These are phyloP conservation scores for Saturnia japonica DNA, from an alignment of 2,888 invertebrate genomes.

Conservation along the genomic window DNA sequence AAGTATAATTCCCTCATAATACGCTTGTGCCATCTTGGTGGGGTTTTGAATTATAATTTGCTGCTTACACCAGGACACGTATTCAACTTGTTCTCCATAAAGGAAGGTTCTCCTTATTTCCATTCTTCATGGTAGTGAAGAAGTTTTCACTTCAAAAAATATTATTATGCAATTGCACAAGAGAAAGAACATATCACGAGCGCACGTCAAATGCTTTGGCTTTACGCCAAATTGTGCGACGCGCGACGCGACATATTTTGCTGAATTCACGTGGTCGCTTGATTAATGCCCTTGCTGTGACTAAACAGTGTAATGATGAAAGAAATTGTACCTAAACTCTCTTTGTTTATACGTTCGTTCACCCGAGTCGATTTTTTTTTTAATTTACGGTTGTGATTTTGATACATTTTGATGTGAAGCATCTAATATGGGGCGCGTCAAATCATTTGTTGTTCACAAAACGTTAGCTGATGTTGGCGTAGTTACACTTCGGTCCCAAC, in stretches of 20 bases:
- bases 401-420: background rate
- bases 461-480: too few relatives aligned
- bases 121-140: too few relatives aligned
- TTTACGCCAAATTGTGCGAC: background rate
- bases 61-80: too few relatives aligned
- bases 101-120: too few relatives aligned
- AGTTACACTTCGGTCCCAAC: too few relatives aligned
- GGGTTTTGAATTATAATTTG: too few relatives aligned
- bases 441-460: too few relatives aligned
- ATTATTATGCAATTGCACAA: constrained; percentile 7
- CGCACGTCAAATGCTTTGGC: constrained; percentile 9
- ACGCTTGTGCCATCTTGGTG: too few relatives aligned
- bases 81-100: too few relatives aligned
- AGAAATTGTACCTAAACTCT: background rate
- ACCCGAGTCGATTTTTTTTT: background rate
- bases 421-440: background rate
- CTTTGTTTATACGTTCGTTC: constrained; percentile 9
- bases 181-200: constrained; percentile 1
- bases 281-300: constrained; percentile 3
- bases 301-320: background rate
- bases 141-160: too few relatives aligned
- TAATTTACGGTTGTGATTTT: too few relatives aligned
- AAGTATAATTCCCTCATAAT: too few relatives aligned
- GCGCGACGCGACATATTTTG: background rate
- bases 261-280: constrained; percentile 7